Conservation (phyloP, 2,888 invertebrate species). For the Sclerodermus sp. region DNA sequence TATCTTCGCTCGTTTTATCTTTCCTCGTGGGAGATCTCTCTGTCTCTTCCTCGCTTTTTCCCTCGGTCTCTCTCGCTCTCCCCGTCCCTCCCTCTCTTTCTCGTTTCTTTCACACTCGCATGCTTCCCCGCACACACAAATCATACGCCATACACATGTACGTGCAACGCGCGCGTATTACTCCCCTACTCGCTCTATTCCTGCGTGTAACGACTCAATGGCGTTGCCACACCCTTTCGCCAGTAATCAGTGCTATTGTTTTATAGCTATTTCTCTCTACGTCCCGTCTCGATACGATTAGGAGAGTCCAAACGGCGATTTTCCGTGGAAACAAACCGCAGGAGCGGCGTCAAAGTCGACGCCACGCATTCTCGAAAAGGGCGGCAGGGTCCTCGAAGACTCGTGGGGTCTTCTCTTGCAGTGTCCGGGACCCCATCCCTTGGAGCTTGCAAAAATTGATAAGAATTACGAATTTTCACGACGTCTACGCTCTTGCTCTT, state of each 20-base stretch:
- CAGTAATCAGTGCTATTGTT: conserved; percentile 56
- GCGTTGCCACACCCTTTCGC: conserved; percentile 57
- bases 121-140: conserved; percentile 10
- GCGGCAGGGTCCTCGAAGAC: too few species aligned
- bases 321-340: conserved; percentile 2
- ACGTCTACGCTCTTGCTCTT: too few species aligned
- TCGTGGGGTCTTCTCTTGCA: too few species aligned
- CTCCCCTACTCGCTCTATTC: conserved; percentile 44
- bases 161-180: conserved; percentile 22
- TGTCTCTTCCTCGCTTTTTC: background rate
- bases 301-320: background rate
- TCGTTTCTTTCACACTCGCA: conserved; percentile 18
- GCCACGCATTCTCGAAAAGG: too few species aligned
- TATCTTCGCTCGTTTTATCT: background rate
- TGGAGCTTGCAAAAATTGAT: too few species aligned
- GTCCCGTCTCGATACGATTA: conserved; percentile 22
- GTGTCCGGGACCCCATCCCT: too few species aligned
- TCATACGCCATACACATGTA: conserved; percentile 9
- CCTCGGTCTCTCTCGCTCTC: conserved; percentile 1
- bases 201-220: conserved; percentile 56
- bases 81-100: conserved; percentile 14
- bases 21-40: background rate
- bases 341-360: background rate
- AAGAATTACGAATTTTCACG: too few species aligned
- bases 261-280: conserved; percentile 38